Evolutionary conservation across 2,113 vertebrate genomes (phyloP).

Genomic region (Chamaea fasciata): DNA sequence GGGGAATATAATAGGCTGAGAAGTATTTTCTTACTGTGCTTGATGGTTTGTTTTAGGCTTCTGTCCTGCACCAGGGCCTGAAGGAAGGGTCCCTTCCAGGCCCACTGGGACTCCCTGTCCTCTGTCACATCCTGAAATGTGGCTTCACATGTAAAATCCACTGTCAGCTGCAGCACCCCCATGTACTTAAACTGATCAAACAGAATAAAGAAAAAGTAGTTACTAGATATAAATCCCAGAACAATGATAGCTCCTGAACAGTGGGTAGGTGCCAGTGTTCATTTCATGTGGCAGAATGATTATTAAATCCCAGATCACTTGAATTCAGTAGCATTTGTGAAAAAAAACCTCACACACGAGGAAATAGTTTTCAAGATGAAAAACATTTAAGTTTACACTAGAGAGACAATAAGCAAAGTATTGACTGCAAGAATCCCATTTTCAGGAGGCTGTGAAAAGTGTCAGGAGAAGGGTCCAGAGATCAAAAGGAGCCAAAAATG

Average conservation of each 20-base stretch:
- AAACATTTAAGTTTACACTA: slow-evolving; percentile 11
- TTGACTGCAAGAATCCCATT: slow-evolving; percentile 21
- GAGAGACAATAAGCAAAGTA: slow-evolving; percentile 38
- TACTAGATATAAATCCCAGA: not conserved
- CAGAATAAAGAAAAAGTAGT: not conserved
- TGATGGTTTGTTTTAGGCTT: slow-evolving; percentile 20
- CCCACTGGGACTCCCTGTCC: not conserved
- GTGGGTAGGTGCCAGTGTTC: not conserved
- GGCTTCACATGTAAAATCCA: not conserved
- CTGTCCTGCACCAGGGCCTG: not conserved
- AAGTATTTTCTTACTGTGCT: slow-evolving; percentile 25
- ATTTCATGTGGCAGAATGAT: not conserved
- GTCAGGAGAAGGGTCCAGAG: not conserved
- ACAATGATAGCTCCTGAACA: not conserved
- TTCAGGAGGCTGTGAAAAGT: slow-evolving; percentile 46
- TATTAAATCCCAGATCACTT: not conserved
- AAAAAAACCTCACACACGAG: not conserved
- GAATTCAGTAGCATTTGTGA: not conserved
- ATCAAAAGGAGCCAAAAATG: slow-evolving; percentile 36
- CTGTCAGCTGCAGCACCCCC: not conserved
- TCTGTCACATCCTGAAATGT: not conserved
- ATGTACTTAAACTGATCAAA: not conserved
- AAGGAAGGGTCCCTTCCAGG: not conserved
- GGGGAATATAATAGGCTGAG: slow-evolving; percentile 9
- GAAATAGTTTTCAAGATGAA: not conserved